These are phyloP conservation scores for Habroteleia sp. DNA, from an alignment of 2,888 invertebrate genomes.

Conservation along the genomic window DNA sequence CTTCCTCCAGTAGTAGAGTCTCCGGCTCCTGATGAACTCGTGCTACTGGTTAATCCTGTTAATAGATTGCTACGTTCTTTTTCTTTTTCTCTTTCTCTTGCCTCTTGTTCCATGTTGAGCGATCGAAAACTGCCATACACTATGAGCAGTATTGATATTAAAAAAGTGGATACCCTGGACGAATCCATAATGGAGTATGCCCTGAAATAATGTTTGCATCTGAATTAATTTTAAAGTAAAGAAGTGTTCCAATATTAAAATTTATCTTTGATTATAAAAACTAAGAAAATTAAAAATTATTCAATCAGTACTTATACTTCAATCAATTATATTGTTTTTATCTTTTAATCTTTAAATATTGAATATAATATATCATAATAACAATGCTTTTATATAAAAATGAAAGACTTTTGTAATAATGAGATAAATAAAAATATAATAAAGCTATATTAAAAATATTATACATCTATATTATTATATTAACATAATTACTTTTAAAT, in stretches of 20 bases:
- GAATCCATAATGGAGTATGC: conserved; percentile 98
- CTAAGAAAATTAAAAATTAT: too few species aligned
- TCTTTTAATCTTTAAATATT: too few species aligned
- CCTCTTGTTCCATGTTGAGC: conserved; percentile 97
- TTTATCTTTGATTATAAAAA: too few species aligned
- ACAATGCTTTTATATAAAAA: too few species aligned
- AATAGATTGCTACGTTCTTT: conserved; percentile 87
- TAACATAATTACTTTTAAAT: too few species aligned
- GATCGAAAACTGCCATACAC: conserved; percentile 99
- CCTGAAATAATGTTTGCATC: conserved; percentile 82
- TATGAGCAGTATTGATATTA: conserved; percentile 97
- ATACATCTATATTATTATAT: too few species aligned
- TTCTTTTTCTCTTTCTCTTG: conserved; percentile 90
- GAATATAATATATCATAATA: background rate
- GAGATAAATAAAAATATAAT: too few species aligned
- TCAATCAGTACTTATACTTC: background rate
- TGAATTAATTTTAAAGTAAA: too few species aligned
- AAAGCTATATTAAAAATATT: too few species aligned
- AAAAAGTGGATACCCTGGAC: conserved; percentile 96
- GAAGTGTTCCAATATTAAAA: too few species aligned
- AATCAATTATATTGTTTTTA: background rate
- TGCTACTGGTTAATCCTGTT: conserved; percentile 82
- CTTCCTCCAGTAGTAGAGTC: conserved; percentile 75
- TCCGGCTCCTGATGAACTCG: conserved; percentile 73
- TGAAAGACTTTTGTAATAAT: too few species aligned